A percentile compares a stretch with the other conserved stretches of the same genome.
Evolutionary conservation across 2,888 invertebrate genomes (phyloP).

Genomic region (Hedychridium roseum): DNA sequence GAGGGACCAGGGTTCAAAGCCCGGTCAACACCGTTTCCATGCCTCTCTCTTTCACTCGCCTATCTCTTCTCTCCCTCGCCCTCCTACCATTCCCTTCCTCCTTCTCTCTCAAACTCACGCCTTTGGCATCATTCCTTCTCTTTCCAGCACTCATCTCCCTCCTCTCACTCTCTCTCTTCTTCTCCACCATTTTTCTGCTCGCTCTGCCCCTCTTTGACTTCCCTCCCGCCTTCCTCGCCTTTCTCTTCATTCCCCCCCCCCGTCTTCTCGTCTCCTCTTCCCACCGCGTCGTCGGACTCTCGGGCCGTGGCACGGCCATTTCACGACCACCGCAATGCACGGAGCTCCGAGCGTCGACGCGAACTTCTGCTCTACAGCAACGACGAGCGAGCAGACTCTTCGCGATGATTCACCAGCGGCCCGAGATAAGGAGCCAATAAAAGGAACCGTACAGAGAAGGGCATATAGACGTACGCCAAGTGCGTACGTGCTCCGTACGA

Average conservation of each 20-base stretch:
- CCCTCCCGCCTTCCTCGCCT: neutral
- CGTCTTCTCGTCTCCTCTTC: neutral
- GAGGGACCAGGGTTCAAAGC: slow-evolving; percentile 54
- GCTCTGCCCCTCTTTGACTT: too few relatives aligned
- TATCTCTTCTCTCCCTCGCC: slow-evolving; percentile 2
- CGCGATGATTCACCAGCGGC: slow-evolving; percentile 42
- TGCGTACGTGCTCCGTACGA: slow-evolving; percentile 34
- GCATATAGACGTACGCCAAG: slow-evolving; percentile 25
- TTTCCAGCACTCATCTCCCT: slow-evolving; percentile 4
- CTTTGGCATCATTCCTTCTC: slow-evolving; percentile 9
- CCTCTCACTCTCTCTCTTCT: slow-evolving; percentile 6
- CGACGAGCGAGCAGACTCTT: too few relatives aligned
- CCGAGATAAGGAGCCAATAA: slow-evolving; percentile 43
- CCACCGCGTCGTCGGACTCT: too few relatives aligned
- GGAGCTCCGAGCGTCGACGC: too few relatives aligned
- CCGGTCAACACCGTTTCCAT: slow-evolving; percentile 51
- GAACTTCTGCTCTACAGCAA: too few relatives aligned
- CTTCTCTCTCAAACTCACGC: slow-evolving; percentile 4
- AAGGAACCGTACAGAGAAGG: slow-evolving; percentile 28
- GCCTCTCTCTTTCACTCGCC: slow-evolving; percentile 31
- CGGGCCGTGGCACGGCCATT: too few relatives aligned
- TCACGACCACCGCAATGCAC: slow-evolving; percentile 6
- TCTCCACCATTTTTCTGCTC: slow-evolving; percentile 5
- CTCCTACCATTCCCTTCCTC: neutral
- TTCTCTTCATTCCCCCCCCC: neutral